Conservation (phyloP, 1,140 invertebrate species). For the Bombus waltoni region DNA sequence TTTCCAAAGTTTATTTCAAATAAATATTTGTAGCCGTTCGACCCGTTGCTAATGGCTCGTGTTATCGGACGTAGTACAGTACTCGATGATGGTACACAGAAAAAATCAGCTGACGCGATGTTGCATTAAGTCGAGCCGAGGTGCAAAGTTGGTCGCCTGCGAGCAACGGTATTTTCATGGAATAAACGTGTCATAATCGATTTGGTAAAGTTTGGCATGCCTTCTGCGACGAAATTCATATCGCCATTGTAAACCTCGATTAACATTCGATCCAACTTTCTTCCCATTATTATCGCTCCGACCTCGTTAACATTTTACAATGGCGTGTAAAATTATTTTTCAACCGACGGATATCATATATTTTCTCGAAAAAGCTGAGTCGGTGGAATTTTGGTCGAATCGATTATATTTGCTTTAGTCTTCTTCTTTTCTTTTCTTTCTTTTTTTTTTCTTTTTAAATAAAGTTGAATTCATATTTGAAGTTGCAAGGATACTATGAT, state of each 20-base stretch:
- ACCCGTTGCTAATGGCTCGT: neutral
- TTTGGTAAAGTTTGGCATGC: neutral
- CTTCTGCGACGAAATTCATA: neutral
- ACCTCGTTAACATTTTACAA: neutral
- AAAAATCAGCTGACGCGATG: constrained; percentile 22
- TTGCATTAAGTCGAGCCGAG: neutral
- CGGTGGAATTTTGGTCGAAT: neutral
- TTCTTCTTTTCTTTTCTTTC: neutral
- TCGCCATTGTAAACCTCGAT: neutral
- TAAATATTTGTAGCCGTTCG: neutral
- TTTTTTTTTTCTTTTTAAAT: no score
- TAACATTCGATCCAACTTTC: neutral
- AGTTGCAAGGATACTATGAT: no score
- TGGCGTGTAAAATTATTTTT: neutral
- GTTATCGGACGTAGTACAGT: neutral
- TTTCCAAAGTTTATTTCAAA: neutral
- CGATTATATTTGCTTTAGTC: neutral
- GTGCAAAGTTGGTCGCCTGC: constrained; percentile 16
- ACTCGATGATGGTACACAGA: neutral
- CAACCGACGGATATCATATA: neutral
- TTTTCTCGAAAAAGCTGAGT: neutral
- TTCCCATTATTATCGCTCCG: neutral
- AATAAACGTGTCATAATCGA: constrained; percentile 27
- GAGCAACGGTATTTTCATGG: constrained; percentile 18
- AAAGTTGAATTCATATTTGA: no score